Percentiles rank a stretch among this genome's conserved stretches.
phyloP scores from a whole-genome alignment of 1,140 invertebrate genomes.

The Saccostrea glomerata region DNA sequence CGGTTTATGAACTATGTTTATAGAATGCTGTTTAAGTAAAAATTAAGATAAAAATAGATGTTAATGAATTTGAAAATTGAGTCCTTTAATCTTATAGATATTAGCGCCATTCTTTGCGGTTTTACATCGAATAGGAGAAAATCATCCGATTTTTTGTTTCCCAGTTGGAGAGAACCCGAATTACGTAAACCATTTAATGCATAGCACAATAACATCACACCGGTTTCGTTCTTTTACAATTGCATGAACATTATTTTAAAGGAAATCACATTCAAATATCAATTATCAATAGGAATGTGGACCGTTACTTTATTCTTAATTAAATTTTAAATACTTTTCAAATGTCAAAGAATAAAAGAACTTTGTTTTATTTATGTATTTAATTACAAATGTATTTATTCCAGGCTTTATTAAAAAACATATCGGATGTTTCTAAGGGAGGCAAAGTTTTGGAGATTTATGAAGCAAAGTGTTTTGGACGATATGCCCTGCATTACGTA shows the following conservation, averaged over 20 bases:
- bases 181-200: not conserved
- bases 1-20: no score
- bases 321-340: no score
- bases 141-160: not conserved
- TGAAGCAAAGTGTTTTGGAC: conserved; percentile 2
- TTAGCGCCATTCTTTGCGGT: not conserved
- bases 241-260: not conserved
- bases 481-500: not conserved
- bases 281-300: no score
- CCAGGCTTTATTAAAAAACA: not conserved
- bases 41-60: no score
- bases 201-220: no score
- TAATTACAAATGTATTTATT: not conserved
- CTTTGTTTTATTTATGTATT: no score
- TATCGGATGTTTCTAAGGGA: not conserved
- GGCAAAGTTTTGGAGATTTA: not conserved
- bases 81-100: not conserved
- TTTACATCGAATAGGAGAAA: not conserved
- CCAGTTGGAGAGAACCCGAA: not conserved
- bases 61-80: no score
- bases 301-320: no score
- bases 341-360: no score
- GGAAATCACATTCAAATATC: no score
- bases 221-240: not conserved
- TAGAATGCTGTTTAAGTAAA: no score